Percentiles rank a stretch among this genome's conserved stretches.
These are phyloP conservation scores for Microcebus lehilahytsara DNA, from an alignment of 2,113 vertebrate species.

Conservation along the genomic window DNA sequence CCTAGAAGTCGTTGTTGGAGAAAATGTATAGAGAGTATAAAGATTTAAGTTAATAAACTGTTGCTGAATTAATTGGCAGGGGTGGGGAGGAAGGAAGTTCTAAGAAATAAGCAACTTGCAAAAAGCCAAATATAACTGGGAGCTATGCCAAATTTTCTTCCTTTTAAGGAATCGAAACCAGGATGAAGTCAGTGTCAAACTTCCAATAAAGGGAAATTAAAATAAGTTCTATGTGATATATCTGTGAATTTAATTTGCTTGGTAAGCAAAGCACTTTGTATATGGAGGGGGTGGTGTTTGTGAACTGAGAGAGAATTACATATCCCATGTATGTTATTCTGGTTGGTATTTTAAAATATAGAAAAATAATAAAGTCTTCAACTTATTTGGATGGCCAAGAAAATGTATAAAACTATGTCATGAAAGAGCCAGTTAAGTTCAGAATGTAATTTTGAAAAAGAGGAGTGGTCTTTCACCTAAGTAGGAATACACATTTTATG, in stretches of 20 bases:
- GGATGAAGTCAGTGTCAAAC: background rate
- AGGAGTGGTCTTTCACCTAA: background rate
- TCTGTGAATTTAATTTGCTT: background rate
- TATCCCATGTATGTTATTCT: background rate
- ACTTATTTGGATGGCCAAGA: background rate
- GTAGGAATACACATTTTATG: background rate
- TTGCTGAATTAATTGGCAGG: background rate
- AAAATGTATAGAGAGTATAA: background rate
- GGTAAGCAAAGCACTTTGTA: background rate
- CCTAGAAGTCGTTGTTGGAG: background rate
- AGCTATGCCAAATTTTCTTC: background rate
- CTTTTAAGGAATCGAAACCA: slow-evolving; percentile 19
- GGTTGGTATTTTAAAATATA: background rate
- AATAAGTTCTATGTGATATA: background rate
- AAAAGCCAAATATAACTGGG: background rate
- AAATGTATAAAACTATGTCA: background rate
- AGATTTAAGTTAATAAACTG: background rate
- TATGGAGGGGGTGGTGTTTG: background rate
- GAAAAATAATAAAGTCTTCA: background rate
- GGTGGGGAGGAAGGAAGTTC: background rate
- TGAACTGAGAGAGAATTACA: background rate
- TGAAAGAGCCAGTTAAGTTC: background rate
- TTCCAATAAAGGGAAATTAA: background rate
- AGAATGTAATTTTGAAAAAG: background rate
- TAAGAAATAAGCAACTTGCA: slow-evolving; percentile 32